phyloP scores from a whole-genome alignment of 2,888 invertebrate genomes.

The Flexamia atlantica region DNA sequence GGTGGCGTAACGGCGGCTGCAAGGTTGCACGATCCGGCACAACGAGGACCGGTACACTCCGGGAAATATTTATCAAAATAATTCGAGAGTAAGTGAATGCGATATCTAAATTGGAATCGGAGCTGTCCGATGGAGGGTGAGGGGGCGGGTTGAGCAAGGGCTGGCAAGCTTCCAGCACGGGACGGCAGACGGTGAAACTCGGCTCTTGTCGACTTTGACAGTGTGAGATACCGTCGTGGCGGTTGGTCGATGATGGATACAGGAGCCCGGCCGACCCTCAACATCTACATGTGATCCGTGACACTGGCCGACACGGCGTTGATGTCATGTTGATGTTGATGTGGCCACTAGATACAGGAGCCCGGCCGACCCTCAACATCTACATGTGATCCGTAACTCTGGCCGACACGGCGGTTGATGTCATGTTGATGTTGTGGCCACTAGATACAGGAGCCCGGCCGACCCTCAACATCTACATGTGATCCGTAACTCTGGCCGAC shows the following conservation, averaged over 20 bases:
- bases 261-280: neutral
- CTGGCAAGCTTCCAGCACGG: slow-evolving; percentile 22
- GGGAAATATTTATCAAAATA: slow-evolving; percentile 54
- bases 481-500: too few relatives aligned
- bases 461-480: too few relatives aligned
- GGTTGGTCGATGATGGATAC: slow-evolving; percentile 23
- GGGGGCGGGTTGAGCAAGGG: slow-evolving; percentile 28
- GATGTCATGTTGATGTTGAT: neutral
- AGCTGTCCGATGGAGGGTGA: neutral
- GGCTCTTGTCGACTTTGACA: neutral
- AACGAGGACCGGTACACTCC: slow-evolving; percentile 16
- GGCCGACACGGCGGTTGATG: too few relatives aligned
- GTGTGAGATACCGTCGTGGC: slow-evolving; percentile 33
- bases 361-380: too few relatives aligned
- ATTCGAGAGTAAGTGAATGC: slow-evolving; percentile 34
- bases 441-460: too few relatives aligned
- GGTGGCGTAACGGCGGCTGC: neutral
- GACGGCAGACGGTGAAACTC: slow-evolving; percentile 45
- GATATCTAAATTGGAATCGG: slow-evolving; percentile 56
- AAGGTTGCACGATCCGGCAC: slow-evolving; percentile 15
- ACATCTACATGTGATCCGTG: slow-evolving; percentile 2
- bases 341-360: neutral
- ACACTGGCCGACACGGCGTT: neutral
- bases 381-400: too few relatives aligned
- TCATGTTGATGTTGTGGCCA: too few relatives aligned